Percentiles rank a stretch among this genome's conserved stretches.
Evolutionary conservation across 1,140 invertebrate genomes (phyloP).

Genomic region (Aphelenchoides avenae): DNA sequence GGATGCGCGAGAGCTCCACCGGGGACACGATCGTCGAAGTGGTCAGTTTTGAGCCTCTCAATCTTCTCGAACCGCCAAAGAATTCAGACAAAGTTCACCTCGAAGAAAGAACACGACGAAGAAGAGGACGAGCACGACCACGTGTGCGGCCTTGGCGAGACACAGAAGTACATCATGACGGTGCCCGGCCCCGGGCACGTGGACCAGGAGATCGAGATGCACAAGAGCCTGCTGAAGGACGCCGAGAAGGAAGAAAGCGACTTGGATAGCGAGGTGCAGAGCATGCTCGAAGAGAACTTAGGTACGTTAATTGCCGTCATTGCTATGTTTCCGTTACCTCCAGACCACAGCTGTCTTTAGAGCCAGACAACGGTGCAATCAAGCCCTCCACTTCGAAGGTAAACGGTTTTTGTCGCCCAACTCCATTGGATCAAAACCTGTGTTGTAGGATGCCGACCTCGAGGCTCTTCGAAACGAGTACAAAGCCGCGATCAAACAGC

Average conservation of each 20-base stretch:
- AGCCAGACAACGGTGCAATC: too few relatives aligned
- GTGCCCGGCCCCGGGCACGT: constrained; percentile 53
- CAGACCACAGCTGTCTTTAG: too few relatives aligned
- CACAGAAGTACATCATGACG: constrained; percentile 56
- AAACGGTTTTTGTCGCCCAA: too few relatives aligned
- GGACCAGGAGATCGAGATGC: constrained; percentile 55
- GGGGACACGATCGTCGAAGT: constrained; percentile 58
- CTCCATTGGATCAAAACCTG: too few relatives aligned
- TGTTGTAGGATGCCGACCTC: too few relatives aligned
- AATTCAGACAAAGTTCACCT: too few relatives aligned
- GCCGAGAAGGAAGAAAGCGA: constrained; percentile 39
- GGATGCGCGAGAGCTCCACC: constrained; percentile 38
- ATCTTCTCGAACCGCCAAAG: neutral
- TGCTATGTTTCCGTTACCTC: too few relatives aligned
- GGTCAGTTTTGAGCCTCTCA: constrained; percentile 28
- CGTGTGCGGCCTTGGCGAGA: constrained; percentile 42
- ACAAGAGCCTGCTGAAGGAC: constrained; percentile 45
- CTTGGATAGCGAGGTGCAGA: constrained; percentile 12
- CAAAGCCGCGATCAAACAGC: constrained; percentile 24
- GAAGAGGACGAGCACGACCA: constrained; percentile 11
- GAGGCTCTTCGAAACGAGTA: constrained; percentile 32
- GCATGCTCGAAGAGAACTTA: too few relatives aligned
- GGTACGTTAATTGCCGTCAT: too few relatives aligned
- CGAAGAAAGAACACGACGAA: too few relatives aligned
- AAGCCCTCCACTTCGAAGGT: too few relatives aligned